Base-by-base conservation (phyloP, 2,888 invertebrate species). In the Invenusta paracnida region DNA sequence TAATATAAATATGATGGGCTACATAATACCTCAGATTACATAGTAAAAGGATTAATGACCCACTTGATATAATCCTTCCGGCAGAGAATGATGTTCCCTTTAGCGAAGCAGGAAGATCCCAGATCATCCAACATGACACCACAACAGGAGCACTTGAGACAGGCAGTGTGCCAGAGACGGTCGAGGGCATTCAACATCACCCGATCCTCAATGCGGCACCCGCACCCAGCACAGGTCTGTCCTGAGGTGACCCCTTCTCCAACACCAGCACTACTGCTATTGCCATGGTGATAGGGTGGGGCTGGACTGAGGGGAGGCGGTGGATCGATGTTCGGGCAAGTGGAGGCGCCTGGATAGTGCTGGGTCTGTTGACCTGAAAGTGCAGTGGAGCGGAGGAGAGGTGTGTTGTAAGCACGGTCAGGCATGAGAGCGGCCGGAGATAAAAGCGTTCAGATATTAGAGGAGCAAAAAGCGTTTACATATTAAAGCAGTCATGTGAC, bases 141-240 rank as follows among this genome's bases (percentile, higher is more conserved):
- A 92, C 97, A 97, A 92, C 95, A 95, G 91, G 95, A 94, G 93
- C 97, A 97, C 93, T 96, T 97, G 90, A 97, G 94, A 92, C 97
- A 97, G 89, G 94, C 94, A 93, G 96, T 96, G 93, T 97, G 97
- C 97, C 97, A 97, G 93, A 96, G 96, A 92, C 96, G 93, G 93
- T 97, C 96, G 91, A 96, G 93, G 89, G 96, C 96, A 93, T 95
- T 95, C 88, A 97, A 93, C 89, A 96, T 94, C 93, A 95, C 96
- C 92, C 96, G 94, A 93, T 96, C 96, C 89, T 95, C 94, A 91
- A 96, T 96, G 93, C 95, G 95, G 25, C 89, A 95, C 89, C 95
- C 95, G 92, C 96, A 97, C 89, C 96, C 96, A 88, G 95, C 95
- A 92, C 96, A 96, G 73, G 67, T 84, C 28, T 84, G 85, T 23